phyloP scores from a whole-genome alignment of 2,888 invertebrate genomes.

The Sinelater perroti region DNA sequence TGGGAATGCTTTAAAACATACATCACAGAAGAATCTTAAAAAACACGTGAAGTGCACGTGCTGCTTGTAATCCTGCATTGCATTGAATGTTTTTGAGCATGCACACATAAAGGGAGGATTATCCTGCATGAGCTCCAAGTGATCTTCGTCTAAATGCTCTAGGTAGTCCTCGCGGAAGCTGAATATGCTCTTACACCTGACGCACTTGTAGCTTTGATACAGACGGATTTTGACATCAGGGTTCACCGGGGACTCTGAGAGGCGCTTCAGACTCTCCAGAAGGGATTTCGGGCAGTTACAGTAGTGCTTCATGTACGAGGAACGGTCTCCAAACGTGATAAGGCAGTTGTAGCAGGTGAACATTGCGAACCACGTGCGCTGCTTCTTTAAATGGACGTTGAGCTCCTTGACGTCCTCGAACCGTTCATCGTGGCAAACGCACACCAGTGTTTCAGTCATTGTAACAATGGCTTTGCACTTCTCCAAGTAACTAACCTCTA shows the following conservation, averaged over 20 bases:
- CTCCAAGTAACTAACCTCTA: slow-evolving; percentile 55
- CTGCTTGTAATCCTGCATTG: slow-evolving; percentile 53
- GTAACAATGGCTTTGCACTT: slow-evolving; percentile 55
- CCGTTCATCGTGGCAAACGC: slow-evolving; percentile 55
- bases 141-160: slow-evolving; percentile 55
- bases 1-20: slow-evolving; percentile 53
- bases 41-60: slow-evolving; percentile 54
- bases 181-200: slow-evolving; percentile 53
- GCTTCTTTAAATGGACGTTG: slow-evolving; percentile 54
- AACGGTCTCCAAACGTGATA: slow-evolving; percentile 63
- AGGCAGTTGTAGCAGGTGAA: slow-evolving; percentile 72
- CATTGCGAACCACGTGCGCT: slow-evolving; percentile 64
- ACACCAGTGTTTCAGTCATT: slow-evolving; percentile 53
- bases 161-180: slow-evolving; percentile 56
- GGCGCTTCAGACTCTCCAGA: slow-evolving; percentile 50
- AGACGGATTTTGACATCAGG: slow-evolving; percentile 54
- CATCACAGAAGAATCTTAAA: slow-evolving; percentile 56
- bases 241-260: slow-evolving; percentile 53
- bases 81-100: slow-evolving; percentile 51
- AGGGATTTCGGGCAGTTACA: slow-evolving; percentile 48
- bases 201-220: slow-evolving; percentile 58
- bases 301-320: slow-evolving; percentile 53
- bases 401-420: slow-evolving; percentile 53
- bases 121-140: slow-evolving; percentile 42
- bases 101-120: slow-evolving; percentile 48